Evolutionary conservation across 1,140 invertebrate species (phyloP), one percentile per base, ranked within the genome.

Genomic region (Sogatella furcifera): DNA sequence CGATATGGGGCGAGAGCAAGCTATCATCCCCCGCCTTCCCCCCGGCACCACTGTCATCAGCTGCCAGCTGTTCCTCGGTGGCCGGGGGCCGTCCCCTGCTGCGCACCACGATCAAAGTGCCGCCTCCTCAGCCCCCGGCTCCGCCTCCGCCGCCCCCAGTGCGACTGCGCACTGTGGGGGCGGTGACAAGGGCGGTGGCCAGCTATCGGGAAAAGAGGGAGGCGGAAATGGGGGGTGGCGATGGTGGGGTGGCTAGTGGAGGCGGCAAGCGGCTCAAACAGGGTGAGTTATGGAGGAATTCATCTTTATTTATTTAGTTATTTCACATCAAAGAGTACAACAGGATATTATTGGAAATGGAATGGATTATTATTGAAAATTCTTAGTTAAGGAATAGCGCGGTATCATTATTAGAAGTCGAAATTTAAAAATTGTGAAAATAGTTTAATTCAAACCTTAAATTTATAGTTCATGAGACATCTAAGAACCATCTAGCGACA

Each of bases 1-100:
- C 92, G 24, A 88, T 94, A 65, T 97, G 93, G 93, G 93, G 94
- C 59, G 86, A 93, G 69, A 90, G 61, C 21, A 24, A 60, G 28
- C 8, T 19, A 11, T 88, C 72, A 81, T 75, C 14, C 62, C 43
- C 55, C 15, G 2, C 43, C 15, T 17, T n/a, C 21, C 11, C 60
- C 62, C 43, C 55, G 3, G 2, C 43, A 3, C 8, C 46, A 5
- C 11, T 57, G 52, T n/a, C 34, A 22, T 46, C 10, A 56, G 15
- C 60, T 55, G 21, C 49, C 59, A 41, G 59, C 34, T 13, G 21
- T 52, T 17, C 31, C 1, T 2, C 46, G 14, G 57, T 52, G 14
- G 52, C 41, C 10, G 52, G 5, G 17, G 31, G 15, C 2, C 58
- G 53, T 41, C 38, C 61, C 34, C 28, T 71, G 5, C 65, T 74